Evolutionary conservation across 2,113 vertebrate genomes (phyloP), one percentile per base, ranked within the genome.

Genomic region (Anolis sagrei): DNA sequence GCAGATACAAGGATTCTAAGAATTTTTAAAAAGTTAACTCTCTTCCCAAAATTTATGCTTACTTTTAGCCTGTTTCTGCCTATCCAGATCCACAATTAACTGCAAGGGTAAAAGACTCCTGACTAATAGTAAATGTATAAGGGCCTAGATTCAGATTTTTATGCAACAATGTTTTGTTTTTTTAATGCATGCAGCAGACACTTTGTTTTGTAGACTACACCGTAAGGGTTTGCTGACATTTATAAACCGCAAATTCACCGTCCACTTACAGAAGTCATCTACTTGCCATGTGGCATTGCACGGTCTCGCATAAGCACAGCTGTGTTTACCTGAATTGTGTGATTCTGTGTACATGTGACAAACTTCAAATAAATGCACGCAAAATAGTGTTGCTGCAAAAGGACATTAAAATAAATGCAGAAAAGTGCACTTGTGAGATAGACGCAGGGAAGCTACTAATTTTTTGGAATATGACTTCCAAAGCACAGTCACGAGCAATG

Each of bases 321-420:
- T 96, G 96, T 95, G 95, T 96, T 97, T 97, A 96, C 94, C 93
- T 93, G 90, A 95, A 94, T 81, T 93, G 95, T 96, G 93, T 94
- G 95, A 94, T 95, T 92, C 95, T 92, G 90, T 95, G 93, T 95
- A 95, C 94, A 94, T 86, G 94, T 92, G 92, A 92, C 94, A 96
- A 96, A 94, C 95, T 95, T 96, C 95, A 95, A 95, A 95, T 95
- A 96, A 96, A 97, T 95, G 95, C 90, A 91, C 91, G 95, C 86
- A 2, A 82, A 79, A 79, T 1, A n/a, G 79, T 0, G 19, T 79
- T 88, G 85, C 89, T 80, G 81, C 90, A 95, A 94, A 96, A 92
- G 93, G 90, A 95, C 92, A 81, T 92, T 90, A 90, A 86, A 91
- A 90, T 92, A 95, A 94, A 96, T 95, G 95, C 92, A 93, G 90